These are phyloP conservation scores for Tiliacea citrago DNA, from an alignment of 2,888 invertebrate species.

Conservation along the genomic window DNA sequence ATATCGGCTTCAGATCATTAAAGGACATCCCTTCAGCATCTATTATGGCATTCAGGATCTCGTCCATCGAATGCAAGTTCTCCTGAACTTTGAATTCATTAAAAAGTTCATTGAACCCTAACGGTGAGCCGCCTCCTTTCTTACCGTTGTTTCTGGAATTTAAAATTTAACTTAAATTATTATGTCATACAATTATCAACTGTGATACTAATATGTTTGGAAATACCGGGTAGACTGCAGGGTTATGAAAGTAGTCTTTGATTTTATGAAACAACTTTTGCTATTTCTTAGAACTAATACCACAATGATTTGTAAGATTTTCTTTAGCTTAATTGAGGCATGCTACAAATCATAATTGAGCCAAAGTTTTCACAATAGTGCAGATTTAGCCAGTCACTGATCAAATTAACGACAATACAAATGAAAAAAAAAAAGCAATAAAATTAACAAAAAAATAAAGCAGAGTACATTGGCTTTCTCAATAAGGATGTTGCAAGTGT, in stretches of 20 bases:
- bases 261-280: neutral
- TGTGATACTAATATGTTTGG: neutral
- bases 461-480: conserved; percentile 58
- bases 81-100: conserved; percentile 97
- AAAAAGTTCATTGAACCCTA: conserved; percentile 96
- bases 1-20: conserved; percentile 97
- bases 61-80: conserved; percentile 96
- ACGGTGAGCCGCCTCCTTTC: conserved; percentile 94
- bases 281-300: neutral
- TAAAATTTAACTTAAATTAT: neutral
- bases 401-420: conserved; percentile 31
- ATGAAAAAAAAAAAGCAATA: conserved; percentile 28
- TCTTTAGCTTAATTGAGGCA: conserved; percentile 24
- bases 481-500: conserved; percentile 67
- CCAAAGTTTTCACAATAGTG: conserved; percentile 27
- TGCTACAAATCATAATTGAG: conserved; percentile 39
- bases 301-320: conserved; percentile 35
- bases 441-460: conserved; percentile 40
- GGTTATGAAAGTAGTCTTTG: conserved; percentile 5
- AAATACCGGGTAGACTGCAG: neutral
- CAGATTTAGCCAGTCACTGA: conserved; percentile 39
- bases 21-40: conserved; percentile 98
- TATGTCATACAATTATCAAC: neutral
- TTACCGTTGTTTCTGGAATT: conserved; percentile 91
- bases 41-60: conserved; percentile 96